These are phyloP conservation scores for Drosophila murphyi DNA, from an alignment of 1,140 invertebrate species.

Conservation along the genomic window DNA sequence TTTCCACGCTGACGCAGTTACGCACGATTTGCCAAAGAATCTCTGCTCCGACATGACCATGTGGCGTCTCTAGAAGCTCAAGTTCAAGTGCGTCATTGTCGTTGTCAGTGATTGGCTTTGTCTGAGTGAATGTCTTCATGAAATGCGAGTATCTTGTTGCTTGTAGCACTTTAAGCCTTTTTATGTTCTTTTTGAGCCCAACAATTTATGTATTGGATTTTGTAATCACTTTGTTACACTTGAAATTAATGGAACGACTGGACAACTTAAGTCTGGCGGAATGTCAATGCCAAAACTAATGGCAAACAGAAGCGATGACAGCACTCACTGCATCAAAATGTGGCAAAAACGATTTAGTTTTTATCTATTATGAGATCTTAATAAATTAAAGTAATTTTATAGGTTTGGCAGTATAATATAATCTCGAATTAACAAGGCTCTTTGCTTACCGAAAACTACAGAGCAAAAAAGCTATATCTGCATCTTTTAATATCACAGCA, in stretches of 20 bases:
- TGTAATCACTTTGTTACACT: slow-evolving; percentile 29
- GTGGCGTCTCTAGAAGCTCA: slow-evolving; percentile 52
- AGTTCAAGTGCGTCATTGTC: slow-evolving; percentile 62
- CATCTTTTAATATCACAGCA: no score
- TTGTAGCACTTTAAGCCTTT: slow-evolving; percentile 65
- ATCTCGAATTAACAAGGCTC: no score
- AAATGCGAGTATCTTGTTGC: slow-evolving; percentile 30
- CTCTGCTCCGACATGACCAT: slow-evolving; percentile 12
- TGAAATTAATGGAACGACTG: slow-evolving; percentile 20
- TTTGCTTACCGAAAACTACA: no score
- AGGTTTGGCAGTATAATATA: no score
- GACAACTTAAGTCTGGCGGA: slow-evolving; percentile 17
- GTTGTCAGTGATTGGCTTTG: slow-evolving; percentile 62
- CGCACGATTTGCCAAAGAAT: slow-evolving; percentile 65
- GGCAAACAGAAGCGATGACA: slow-evolving; percentile 17
- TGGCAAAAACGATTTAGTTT: background rate
- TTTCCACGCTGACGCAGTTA: slow-evolving; percentile 60
- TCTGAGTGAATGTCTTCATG: slow-evolving; percentile 31
- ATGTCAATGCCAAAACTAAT: slow-evolving; percentile 66
- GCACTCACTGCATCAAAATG: background rate
- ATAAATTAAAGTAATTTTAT: no score
- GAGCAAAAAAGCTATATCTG: no score
- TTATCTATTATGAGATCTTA: background rate
- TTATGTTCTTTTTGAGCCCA: slow-evolving; percentile 54
- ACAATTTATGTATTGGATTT: slow-evolving; percentile 44